phyloP scores from a whole-genome alignment of 2,797 vertebrate genomes.

The Diceros bicornis region DNA sequence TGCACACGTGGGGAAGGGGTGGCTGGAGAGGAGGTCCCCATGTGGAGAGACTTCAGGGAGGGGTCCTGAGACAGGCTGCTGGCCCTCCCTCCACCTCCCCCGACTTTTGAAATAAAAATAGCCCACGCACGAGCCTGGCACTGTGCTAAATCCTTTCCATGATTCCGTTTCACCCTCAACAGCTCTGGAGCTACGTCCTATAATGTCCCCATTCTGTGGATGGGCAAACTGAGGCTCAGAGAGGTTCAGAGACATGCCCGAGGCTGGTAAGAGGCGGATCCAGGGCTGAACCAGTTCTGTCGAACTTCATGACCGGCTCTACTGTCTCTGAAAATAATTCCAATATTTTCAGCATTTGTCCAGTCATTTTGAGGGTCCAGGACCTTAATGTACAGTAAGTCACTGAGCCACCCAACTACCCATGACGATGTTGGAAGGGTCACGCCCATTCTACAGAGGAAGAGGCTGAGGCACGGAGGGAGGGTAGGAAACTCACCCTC shows the following conservation, averaged over 20 bases:
- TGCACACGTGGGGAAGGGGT: not conserved
- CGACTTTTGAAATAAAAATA: not conserved
- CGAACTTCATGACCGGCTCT: rapidly evolving
- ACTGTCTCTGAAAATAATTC: not conserved
- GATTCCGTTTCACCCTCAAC: not conserved
- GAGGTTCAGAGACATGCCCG: not conserved
- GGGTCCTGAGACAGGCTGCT: not conserved
- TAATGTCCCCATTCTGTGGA: not conserved
- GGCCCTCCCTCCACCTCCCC: not conserved
- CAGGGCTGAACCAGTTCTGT: not conserved
- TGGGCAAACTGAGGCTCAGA: not conserved
- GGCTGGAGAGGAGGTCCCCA: rapidly evolving
- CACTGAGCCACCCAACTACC: not conserved
- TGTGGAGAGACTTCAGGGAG: not conserved
- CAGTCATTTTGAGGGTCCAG: not conserved
- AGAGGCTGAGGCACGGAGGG: not conserved
- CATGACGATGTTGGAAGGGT: too few relatives aligned
- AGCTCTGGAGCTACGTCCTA: not conserved
- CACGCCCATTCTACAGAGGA: not conserved
- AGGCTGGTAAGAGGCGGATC: too few relatives aligned
- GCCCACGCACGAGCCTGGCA: not conserved
- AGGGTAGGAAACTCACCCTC: not conserved
- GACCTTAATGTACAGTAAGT: rapidly evolving
- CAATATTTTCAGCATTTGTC: not conserved
- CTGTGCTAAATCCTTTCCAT: rapidly evolving